Base-by-base conservation (phyloP, 1,140 invertebrate genomes). In the Chironomus striatipennis region DNA sequence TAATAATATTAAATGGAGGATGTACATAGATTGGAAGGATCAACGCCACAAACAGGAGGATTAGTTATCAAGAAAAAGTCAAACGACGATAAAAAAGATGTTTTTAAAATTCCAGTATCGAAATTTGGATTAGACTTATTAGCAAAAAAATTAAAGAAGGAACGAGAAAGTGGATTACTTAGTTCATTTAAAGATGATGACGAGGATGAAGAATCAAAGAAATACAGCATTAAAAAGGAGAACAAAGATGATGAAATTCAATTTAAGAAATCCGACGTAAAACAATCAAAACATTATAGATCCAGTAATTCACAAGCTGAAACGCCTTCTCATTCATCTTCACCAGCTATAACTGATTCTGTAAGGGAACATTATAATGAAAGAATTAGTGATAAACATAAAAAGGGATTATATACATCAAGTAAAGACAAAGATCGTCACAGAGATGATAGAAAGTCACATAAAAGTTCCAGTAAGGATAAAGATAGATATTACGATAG, bases 251-350 rank as follows among this genome's bases (percentile, higher is more conserved):
- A 80, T 75, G 78, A 83, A 34, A 77, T 82, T 74, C 77, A 79
- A 12, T 80, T 79, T 73, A 81, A 78, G 72, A 80, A 78, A 5
- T 80, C 79, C 9, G 80, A 82, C 70, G 79, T 75, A 15, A 83
- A 78, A 2, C 85, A 82, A 73, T 82, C 85, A 21, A 81, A 93
- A 77, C 89, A 92, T 81, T 95, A 96, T 79, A 85, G 96, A 74
- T 83, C 87, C 75, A 34, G 24, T 34, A 34, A 34, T 34, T 84
- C 89, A 8, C 87, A 89, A 78, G 89, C 92, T 78, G 96, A 98
- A 84, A 98, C 96, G 7, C 96, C 96, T 0, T 93, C 95, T 0
- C 89, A 98, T 79, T 96, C 95, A 5, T 95, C n/a, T n/a, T n/a
- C 95, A 47, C 95, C 96, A 24, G 90, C 24, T 34, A 34, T 98